Conservation (phyloP, 2,888 invertebrate species). For the Acronicta aceris region DNA sequence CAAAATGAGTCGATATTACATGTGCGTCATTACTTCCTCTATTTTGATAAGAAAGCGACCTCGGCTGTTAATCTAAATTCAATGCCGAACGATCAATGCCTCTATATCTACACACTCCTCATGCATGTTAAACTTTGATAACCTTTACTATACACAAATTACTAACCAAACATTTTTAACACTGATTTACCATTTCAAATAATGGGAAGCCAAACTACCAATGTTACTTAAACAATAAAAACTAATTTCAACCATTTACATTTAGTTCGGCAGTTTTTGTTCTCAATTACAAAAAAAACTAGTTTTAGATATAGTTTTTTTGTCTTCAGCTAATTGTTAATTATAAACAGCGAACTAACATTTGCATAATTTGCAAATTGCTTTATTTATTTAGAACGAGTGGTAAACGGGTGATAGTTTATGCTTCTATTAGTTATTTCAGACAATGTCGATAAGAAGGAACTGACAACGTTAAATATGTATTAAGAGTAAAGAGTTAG, state of each 20-base stretch:
- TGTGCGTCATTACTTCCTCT: conserved; percentile 36
- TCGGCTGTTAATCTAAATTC: conserved; percentile 45
- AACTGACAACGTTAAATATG: conserved; percentile 27
- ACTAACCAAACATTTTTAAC: conserved; percentile 9
- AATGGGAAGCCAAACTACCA: neutral
- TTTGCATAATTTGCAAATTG: conserved; percentile 46
- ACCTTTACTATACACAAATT: conserved; percentile 14
- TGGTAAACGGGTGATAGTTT: conserved; percentile 28
- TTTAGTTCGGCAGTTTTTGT: conserved; percentile 11
- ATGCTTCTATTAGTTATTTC: conserved; percentile 9
- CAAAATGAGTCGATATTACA: conserved; percentile 9
- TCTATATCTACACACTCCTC: conserved; percentile 18
- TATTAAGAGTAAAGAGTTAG: conserved; percentile 27
- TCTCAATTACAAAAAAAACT: conserved; percentile 22
- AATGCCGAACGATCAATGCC: conserved; percentile 59
- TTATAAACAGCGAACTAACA: conserved; percentile 27
- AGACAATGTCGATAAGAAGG: conserved; percentile 19
- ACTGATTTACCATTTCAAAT: neutral
- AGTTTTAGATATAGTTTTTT: conserved; percentile 16
- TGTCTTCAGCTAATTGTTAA: conserved; percentile 43
- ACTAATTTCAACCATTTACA: conserved; percentile 19
- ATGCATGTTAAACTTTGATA: conserved; percentile 37
- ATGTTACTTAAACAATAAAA: conserved; percentile 3
- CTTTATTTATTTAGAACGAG: conserved; percentile 17
- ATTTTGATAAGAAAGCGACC: conserved; percentile 49